Conservation (phyloP, 1,140 invertebrate species). For the Drosophila athabasca region DNA sequence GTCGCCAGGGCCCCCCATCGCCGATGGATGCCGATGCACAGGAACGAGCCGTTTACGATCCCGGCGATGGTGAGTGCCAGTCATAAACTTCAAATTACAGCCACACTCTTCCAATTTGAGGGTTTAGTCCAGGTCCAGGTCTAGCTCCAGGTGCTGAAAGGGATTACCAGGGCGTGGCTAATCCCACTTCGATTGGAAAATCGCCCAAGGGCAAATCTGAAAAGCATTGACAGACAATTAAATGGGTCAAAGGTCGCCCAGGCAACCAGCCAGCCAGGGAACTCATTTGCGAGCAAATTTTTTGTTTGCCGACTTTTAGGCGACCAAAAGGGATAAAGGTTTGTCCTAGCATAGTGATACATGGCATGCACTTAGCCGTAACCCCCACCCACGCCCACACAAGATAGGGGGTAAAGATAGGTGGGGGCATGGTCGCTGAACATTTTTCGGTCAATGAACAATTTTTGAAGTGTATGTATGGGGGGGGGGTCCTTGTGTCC, state of each 20-base stretch:
- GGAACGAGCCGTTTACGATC: conserved; percentile 80
- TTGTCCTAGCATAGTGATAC: not conserved
- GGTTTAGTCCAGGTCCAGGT: not conserved
- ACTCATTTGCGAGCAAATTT: not conserved
- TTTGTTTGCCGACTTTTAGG: conserved; percentile 30
- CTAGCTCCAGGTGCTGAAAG: too few species aligned
- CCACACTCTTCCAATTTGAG: conserved; percentile 20
- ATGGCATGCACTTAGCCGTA: conserved; percentile 25
- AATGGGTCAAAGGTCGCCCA: not conserved
- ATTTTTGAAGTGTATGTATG: conserved; percentile 42
- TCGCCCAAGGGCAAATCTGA: not conserved
- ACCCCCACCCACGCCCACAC: conserved; percentile 2
- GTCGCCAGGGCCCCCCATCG: conserved; percentile 27
- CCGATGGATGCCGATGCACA: conserved; percentile 56
- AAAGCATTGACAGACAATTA: not conserved
- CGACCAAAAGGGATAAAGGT: conserved; percentile 4
- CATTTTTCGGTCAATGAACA: conserved; percentile 68
- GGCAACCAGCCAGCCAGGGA: not conserved
- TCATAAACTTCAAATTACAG: conserved; percentile 52
- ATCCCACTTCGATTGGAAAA: conserved; percentile 7
- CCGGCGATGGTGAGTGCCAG: conserved; percentile 77
- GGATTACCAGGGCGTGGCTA: not conserved
- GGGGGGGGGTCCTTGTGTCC: too few species aligned
- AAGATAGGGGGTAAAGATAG: not conserved
- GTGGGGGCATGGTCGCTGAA: not conserved